Conservation (phyloP, 2,113 vertebrate species). For the Pedionomus torquatus region DNA sequence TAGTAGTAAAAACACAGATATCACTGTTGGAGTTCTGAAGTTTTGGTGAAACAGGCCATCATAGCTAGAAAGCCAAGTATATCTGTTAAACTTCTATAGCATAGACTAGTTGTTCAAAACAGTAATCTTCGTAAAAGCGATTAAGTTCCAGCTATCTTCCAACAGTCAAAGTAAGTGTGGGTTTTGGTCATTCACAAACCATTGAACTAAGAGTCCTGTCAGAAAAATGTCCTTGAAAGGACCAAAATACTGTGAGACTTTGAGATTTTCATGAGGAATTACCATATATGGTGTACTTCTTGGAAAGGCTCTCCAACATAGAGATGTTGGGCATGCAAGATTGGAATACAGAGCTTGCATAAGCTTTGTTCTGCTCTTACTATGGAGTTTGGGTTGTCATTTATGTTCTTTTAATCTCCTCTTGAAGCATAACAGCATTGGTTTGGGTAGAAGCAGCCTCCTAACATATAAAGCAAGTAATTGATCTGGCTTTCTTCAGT, state of each 20-base stretch:
- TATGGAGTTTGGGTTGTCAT: not conserved
- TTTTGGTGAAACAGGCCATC: not conserved
- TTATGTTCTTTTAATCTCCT: slow-evolving; percentile 30
- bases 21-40: not conserved
- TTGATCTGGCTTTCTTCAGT: slow-evolving; percentile 21
- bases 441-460: slow-evolving; percentile 25
- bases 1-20: not conserved
- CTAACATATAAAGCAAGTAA: not conserved
- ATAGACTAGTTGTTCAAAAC: not conserved
- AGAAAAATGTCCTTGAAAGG: not conserved
- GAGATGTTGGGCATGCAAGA: not conserved
- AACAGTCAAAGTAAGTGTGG: not conserved
- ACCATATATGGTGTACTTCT: not conserved
- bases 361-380: not conserved
- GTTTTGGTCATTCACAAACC: not conserved
- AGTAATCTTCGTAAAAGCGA: not conserved
- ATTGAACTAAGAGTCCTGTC: not conserved
- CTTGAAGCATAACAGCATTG: not conserved
- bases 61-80: not conserved
- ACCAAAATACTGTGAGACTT: not conserved
- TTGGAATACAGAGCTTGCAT: not conserved
- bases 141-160: not conserved
- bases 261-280: not conserved
- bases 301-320: not conserved
- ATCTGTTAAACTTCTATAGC: not conserved